A percentile compares a stretch with the other conserved stretches of the same genome.
Evolutionary conservation across 2,888 invertebrate species (phyloP).

Genomic region (Caenorhabditis drosophilae): DNA sequence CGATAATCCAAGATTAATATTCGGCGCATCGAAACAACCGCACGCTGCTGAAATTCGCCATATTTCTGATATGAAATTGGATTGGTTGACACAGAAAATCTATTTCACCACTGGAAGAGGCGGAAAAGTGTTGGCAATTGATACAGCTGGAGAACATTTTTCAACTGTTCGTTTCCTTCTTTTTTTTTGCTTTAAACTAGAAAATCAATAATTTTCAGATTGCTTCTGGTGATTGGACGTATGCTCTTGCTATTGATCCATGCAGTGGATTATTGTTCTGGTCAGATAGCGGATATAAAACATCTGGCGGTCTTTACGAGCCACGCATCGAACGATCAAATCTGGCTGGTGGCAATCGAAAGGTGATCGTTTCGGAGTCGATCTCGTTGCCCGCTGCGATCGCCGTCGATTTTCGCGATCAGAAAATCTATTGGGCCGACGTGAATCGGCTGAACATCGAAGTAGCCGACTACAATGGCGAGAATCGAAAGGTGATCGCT

Average conservation of each 20-base stretch:
- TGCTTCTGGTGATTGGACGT: conserved; percentile 86
- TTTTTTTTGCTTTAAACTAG: neutral
- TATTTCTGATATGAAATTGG: conserved; percentile 73
- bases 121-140: conserved; percentile 72
- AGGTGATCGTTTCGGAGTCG: conserved; percentile 85
- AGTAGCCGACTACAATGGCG: conserved; percentile 85
- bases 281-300: conserved; percentile 76
- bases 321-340: conserved; percentile 86
- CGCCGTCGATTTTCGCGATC: conserved; percentile 91
- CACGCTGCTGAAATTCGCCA: conserved; percentile 53
- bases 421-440: conserved; percentile 89
- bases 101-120: conserved; percentile 97
- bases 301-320: conserved; percentile 65
- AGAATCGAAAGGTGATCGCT: conserved; percentile 74
- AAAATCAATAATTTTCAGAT: conserved; percentile 72
- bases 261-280: conserved; percentile 91
- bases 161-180: conserved; percentile 19
- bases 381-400: conserved; percentile 93
- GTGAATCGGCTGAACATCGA: conserved; percentile 88
- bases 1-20: conserved; percentile 58
- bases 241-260: conserved; percentile 94
- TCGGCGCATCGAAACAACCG: conserved; percentile 53
- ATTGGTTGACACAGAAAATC: conserved; percentile 95
- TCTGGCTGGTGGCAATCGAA: conserved; percentile 86
- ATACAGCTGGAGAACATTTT: conserved; percentile 47